Evolutionary conservation across 2,113 vertebrate species (phyloP).

Genomic region (Hoplias malabaricus): DNA sequence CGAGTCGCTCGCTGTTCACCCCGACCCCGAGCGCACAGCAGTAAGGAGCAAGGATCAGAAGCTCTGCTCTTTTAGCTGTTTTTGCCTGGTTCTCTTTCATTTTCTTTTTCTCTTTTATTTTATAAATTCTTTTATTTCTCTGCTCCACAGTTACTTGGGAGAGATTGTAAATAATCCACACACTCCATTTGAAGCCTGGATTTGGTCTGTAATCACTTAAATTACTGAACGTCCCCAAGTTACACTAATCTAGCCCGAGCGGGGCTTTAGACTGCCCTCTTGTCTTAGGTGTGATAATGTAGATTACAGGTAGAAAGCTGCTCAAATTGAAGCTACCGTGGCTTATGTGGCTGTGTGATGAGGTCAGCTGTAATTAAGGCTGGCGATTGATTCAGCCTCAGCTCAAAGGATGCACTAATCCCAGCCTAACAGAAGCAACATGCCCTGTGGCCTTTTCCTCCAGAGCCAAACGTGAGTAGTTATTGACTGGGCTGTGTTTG

Average conservation of each 20-base stretch:
- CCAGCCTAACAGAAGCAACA: constrained; percentile 14
- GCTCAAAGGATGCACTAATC: constrained; percentile 41
- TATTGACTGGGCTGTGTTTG: constrained; percentile 34
- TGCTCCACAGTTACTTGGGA: too few relatives aligned
- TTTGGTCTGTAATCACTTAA: background rate
- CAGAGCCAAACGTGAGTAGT: constrained; percentile 24
- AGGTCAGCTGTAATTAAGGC: constrained; percentile 48
- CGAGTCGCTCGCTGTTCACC: too few relatives aligned
- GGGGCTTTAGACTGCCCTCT: background rate
- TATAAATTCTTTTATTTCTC: too few relatives aligned
- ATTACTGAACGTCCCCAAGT: background rate
- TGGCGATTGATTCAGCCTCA: constrained; percentile 40
- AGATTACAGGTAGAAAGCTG: constrained; percentile 34
- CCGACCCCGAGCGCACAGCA: too few relatives aligned
- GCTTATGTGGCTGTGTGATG: constrained; percentile 18
- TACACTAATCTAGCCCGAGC: background rate
- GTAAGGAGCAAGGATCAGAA: too few relatives aligned
- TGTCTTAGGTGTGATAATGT: background rate
- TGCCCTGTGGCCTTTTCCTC: constrained; percentile 17
- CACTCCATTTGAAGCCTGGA: background rate
- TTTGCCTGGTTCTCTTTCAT: too few relatives aligned
- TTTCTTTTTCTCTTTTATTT: too few relatives aligned
- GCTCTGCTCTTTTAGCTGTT: too few relatives aligned
- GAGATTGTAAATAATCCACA: background rate
- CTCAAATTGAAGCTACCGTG: constrained; percentile 25